phyloP scores from a whole-genome alignment of 2,888 invertebrate genomes.

The Pinctada fucata region DNA sequence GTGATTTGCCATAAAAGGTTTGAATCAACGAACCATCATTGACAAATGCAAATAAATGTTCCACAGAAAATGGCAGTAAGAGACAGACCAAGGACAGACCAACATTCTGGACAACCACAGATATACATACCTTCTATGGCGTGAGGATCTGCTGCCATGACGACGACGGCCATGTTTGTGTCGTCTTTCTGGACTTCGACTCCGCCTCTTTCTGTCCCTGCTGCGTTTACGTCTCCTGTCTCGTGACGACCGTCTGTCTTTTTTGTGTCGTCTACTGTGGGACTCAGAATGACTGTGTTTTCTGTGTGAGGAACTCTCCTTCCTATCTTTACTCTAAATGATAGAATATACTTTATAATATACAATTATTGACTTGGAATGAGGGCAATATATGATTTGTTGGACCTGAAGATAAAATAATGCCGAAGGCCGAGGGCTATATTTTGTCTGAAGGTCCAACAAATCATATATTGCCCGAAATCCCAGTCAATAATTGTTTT shows the following conservation, averaged over 20 bases:
- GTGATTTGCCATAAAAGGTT: no score
- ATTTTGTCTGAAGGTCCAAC: no score
- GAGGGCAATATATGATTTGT: no score
- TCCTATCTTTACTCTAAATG: slow-evolving; percentile 38
- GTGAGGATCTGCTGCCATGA: slow-evolving; percentile 23
- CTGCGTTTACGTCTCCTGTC: slow-evolving; percentile 40
- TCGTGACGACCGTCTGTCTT: slow-evolving; percentile 43
- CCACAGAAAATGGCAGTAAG: no score
- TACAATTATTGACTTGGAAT: no score
- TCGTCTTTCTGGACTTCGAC: slow-evolving; percentile 42
- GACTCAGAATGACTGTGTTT: slow-evolving; percentile 47
- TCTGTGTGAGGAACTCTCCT: slow-evolving; percentile 35
- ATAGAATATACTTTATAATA: neutral
- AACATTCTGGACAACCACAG: neutral
- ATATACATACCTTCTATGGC: slow-evolving; percentile 12
- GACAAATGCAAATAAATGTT: no score
- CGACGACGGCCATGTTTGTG: slow-evolving; percentile 43
- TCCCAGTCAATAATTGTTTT: no score
- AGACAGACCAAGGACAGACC: no score
- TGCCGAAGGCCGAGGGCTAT: no score
- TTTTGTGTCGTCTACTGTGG: slow-evolving; percentile 43
- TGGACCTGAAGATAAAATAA: no score
- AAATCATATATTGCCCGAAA: no score
- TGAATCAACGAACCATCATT: no score
- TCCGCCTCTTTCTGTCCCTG: slow-evolving; percentile 38